Evolutionary conservation across 2,113 vertebrate genomes (phyloP).

Genomic region (Leiothrix lutea): DNA sequence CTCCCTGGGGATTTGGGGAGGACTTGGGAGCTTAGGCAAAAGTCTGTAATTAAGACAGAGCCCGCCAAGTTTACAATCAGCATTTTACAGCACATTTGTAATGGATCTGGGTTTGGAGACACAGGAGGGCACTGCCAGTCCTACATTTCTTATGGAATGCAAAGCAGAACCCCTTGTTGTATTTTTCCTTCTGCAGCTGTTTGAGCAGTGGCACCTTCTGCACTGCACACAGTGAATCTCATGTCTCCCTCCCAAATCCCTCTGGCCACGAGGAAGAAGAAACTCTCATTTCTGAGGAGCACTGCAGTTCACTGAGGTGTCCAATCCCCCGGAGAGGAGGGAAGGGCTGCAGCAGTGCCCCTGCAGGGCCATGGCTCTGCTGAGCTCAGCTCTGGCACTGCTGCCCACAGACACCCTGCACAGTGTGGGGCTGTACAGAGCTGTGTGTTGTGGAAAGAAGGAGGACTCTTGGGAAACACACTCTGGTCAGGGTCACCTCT

Average conservation of each 20-base stretch:
- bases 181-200: background rate
- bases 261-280: background rate
- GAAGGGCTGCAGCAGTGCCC: background rate
- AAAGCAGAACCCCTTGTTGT: background rate
- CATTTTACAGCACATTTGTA: background rate
- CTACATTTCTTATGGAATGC: background rate
- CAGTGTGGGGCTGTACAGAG: background rate
- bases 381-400: background rate
- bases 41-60: background rate
- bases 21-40: background rate
- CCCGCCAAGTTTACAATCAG: background rate
- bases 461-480: background rate
- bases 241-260: background rate
- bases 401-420: background rate
- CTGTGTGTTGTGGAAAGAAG: background rate
- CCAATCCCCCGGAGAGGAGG: background rate
- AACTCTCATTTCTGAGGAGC: background rate
- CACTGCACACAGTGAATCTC: background rate
- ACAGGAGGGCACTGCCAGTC: background rate
- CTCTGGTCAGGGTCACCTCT: slow-evolving; percentile 57
- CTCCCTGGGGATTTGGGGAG: background rate
- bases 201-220: background rate
- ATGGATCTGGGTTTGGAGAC: background rate
- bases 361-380: rapidly evolving
- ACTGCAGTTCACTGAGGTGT: background rate